Percentiles rank a stretch among this genome's conserved stretches.
phyloP scores from a whole-genome alignment of 2,888 invertebrate genomes.

The Sicus ferrugineus region DNA sequence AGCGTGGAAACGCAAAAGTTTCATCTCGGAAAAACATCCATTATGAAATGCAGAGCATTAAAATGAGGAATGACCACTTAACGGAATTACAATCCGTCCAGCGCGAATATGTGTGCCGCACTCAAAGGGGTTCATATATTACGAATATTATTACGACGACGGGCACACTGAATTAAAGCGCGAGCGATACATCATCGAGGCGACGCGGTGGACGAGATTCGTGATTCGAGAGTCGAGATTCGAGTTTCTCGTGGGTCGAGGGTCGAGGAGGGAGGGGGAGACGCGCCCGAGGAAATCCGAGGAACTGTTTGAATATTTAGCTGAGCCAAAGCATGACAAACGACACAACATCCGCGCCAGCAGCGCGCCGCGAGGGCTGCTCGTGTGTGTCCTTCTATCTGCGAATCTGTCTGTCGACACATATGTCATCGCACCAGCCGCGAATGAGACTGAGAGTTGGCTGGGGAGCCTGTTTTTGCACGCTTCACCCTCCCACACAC shows the following conservation, averaged over 20 bases:
- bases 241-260: too few species aligned
- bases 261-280: not conserved
- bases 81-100: conserved; percentile 60
- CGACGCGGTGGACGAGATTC: conserved; percentile 4
- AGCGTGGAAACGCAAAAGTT: conserved; percentile 27
- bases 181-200: not conserved
- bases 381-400: not conserved
- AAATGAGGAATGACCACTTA: conserved; percentile 66
- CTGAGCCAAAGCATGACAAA: conserved; percentile 51
- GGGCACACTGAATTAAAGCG: conserved; percentile 32
- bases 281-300: not conserved
- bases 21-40: conserved; percentile 44
- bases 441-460: conserved; percentile 22
- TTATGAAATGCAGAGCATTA: conserved; percentile 61
- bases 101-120: not conserved
- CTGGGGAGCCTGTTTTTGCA: not conserved
- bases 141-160: conserved; percentile 9
- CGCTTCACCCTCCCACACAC: too few species aligned
- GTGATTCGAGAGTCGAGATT: not conserved
- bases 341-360: conserved; percentile 47
- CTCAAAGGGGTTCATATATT: conserved; percentile 34
- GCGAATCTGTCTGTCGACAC: not conserved
- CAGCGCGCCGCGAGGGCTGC: conserved; percentile 36
- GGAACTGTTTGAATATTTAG: conserved; percentile 39
- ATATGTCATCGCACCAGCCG: conserved; percentile 41